A percentile compares a stretch with the other conserved stretches of the same genome.
phyloP scores from a whole-genome alignment of 1,140 invertebrate species.

The Octopus sinensis region DNA sequence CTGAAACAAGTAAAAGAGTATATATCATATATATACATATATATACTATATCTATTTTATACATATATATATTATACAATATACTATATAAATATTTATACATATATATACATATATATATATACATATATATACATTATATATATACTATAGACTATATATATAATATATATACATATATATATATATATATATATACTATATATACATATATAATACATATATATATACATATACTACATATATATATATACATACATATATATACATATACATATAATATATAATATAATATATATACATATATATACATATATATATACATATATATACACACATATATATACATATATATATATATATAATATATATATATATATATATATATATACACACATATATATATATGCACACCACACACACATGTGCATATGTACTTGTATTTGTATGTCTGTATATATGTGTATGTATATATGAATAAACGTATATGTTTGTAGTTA shows the following conservation, averaged over 20 bases:
- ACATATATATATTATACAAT: too few species aligned
- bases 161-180: constrained; percentile 23
- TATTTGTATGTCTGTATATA: too few species aligned
- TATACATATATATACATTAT: constrained; percentile 21
- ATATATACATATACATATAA: constrained; percentile 24
- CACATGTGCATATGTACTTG: too few species aligned
- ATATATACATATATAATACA: constrained; percentile 22
- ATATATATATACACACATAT: neutral
- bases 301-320: neutral
- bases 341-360: neutral
- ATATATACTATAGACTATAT: too few species aligned
- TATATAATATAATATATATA: constrained; percentile 22
- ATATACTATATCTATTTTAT: too few species aligned
- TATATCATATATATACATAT: too few species aligned
- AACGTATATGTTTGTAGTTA: too few species aligned
- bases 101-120: constrained; percentile 23
- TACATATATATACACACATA: neutral
- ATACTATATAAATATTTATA: too few species aligned
- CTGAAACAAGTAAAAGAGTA: too few species aligned
- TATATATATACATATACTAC: constrained; percentile 13
- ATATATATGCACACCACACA: too few species aligned
- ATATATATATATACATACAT: constrained; percentile 18
- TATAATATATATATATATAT: neutral
- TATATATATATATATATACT: constrained; percentile 22
- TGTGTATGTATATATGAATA: too few species aligned